A percentile compares a stretch with the other conserved stretches of the same genome.
These are phyloP conservation scores for Phenacoccus solenopsis DNA, from an alignment of 1,140 invertebrate genomes.

Conservation along the genomic window DNA sequence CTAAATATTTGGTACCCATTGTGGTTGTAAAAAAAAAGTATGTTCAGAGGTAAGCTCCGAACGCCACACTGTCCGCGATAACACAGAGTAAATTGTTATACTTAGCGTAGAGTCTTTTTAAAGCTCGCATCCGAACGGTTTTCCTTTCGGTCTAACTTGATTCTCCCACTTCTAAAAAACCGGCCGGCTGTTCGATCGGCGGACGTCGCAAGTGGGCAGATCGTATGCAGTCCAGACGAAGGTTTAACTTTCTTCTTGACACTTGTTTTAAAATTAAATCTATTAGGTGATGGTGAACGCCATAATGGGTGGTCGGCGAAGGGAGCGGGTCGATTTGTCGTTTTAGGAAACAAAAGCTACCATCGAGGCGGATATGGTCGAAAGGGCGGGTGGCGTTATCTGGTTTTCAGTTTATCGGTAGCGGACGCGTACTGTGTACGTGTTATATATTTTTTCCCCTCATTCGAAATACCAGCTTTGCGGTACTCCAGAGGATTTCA, in stretches of 20 bases:
- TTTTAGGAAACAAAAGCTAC: too few species aligned
- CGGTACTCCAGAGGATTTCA: too few species aligned
- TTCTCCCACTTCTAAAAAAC: slow-evolving; percentile 12
- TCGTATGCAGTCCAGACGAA: neutral
- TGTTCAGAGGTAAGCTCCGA: slow-evolving; percentile 7
- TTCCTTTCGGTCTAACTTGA: neutral
- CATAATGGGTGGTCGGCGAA: too few species aligned
- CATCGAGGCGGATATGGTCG: too few species aligned
- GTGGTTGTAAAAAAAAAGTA: neutral
- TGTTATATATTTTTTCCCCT: too few species aligned
- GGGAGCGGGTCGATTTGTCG: too few species aligned
- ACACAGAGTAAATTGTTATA: slow-evolving; percentile 10
- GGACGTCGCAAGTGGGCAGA: slow-evolving; percentile 4
- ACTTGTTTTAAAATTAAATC: neutral
- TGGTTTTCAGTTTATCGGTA: too few species aligned
- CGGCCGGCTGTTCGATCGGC: neutral
- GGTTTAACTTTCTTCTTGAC: slow-evolving; percentile 13
- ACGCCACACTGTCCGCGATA: slow-evolving; percentile 4
- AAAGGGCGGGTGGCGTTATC: too few species aligned
- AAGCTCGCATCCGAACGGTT: neutral
- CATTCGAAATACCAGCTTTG: too few species aligned
- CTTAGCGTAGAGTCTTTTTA: neutral
- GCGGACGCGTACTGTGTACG: too few species aligned
- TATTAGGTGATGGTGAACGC: too few species aligned
- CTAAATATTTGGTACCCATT: slow-evolving; percentile 16